Conservation (phyloP, 2,113 vertebrate species). For the Plectropomus leopardus region DNA sequence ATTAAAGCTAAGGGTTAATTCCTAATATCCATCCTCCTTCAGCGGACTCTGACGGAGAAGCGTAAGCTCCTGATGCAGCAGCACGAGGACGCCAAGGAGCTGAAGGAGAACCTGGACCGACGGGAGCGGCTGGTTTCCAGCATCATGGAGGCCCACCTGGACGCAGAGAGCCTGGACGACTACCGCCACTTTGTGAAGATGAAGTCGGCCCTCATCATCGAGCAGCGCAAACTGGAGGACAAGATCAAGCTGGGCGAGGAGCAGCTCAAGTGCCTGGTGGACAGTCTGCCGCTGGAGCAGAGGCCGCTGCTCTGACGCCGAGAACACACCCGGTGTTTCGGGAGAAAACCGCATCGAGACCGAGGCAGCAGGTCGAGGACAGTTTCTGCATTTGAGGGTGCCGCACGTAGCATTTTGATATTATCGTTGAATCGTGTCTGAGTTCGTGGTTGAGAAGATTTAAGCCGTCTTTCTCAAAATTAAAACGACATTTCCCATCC, state of each 20-base stretch:
- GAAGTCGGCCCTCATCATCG: slow-evolving; percentile 95
- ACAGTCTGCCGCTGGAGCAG: slow-evolving; percentile 87
- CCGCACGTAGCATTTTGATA: slow-evolving; percentile 2
- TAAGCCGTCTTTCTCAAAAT: not conserved
- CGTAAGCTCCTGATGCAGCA: slow-evolving; percentile 90
- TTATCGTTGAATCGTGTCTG: not conserved
- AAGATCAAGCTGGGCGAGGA: slow-evolving; percentile 95
- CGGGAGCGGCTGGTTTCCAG: slow-evolving; percentile 88
- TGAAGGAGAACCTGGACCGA: slow-evolving; percentile 96
- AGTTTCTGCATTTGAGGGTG: not conserved
- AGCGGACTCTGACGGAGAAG: slow-evolving; percentile 91
- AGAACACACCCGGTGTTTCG: not conserved
- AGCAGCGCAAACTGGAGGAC: slow-evolving; percentile 94
- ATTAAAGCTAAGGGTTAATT: not conserved
- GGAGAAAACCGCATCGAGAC: not conserved
- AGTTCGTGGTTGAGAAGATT: not conserved
- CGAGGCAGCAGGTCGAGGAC: not conserved
- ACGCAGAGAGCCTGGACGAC: slow-evolving; percentile 89
- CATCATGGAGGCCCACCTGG: slow-evolving; percentile 89
- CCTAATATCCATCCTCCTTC: not conserved
- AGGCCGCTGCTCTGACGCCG: slow-evolving; percentile 45
- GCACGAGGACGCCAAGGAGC: slow-evolving; percentile 93
- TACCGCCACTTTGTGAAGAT: slow-evolving; percentile 95
- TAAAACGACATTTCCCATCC: not conserved
- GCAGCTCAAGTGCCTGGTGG: slow-evolving; percentile 92